Evolutionary conservation across 2,113 vertebrate genomes (phyloP).

Genomic region (Python bivittatus): DNA sequence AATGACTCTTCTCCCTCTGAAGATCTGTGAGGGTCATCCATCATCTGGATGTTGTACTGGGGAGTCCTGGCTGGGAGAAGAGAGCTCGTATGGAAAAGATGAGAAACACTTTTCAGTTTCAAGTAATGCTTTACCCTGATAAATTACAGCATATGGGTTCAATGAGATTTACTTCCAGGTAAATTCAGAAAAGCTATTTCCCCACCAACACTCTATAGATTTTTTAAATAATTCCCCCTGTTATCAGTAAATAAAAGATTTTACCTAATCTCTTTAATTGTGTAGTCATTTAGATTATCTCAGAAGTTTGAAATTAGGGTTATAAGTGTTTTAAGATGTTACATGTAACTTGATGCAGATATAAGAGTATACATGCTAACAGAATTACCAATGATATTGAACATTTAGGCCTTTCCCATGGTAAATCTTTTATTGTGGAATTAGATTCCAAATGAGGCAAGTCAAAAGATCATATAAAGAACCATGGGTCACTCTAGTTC

Average conservation of each 20-base stretch:
- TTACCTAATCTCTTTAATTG: neutral
- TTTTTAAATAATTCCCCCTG: too few species aligned
- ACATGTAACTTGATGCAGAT: neutral
- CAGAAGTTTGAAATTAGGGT: neutral
- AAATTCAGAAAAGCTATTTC: neutral
- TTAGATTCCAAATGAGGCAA: neutral
- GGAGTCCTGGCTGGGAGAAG: neutral
- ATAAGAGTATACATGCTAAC: neutral
- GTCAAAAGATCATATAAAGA: too few species aligned
- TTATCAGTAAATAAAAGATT: neutral
- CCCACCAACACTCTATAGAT: too few species aligned
- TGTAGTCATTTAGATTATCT: neutral
- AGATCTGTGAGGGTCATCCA: neutral
- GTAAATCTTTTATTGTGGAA: neutral
- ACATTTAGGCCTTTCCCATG: too few species aligned
- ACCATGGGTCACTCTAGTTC: neutral
- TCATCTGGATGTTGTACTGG: neutral
- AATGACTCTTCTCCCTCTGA: neutral
- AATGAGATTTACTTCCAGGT: neutral
- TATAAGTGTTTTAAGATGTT: neutral
- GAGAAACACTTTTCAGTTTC: neutral
- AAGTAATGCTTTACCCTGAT: neutral
- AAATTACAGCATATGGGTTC: neutral
- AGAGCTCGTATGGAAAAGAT: neutral
- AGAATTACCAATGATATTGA: too few species aligned